These are phyloP conservation scores for Drosophila sechellia DNA, from an alignment of 1,140 invertebrate genomes.

Conservation along the genomic window DNA sequence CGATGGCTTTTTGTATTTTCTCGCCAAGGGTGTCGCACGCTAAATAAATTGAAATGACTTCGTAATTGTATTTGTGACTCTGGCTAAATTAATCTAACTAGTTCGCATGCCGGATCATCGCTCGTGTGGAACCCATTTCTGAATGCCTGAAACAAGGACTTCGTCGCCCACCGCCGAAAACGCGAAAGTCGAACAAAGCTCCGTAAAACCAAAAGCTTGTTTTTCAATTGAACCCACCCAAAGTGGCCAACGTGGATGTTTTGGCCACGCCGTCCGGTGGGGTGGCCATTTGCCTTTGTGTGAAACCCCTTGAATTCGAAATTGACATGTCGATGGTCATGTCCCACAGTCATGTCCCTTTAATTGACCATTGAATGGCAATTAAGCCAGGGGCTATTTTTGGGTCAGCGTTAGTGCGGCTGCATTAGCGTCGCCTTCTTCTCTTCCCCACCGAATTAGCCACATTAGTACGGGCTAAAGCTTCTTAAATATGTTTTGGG, in stretches of 20 bases:
- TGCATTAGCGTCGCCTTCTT: constrained; percentile 1
- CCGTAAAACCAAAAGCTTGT: constrained; percentile 79
- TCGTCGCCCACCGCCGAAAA: too few relatives aligned
- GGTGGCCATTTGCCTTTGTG: constrained; percentile 51
- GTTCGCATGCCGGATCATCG: constrained; percentile 68
- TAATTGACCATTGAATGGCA: constrained; percentile 63
- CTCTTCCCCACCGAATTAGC: constrained; percentile 9
- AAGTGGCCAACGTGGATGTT: constrained; percentile 12
- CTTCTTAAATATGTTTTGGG: constrained; percentile 1
- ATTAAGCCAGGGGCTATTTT: constrained; percentile 55
- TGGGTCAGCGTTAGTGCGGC: constrained; percentile 3
- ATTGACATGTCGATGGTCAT: constrained; percentile 64
- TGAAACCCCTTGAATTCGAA: constrained; percentile 28
- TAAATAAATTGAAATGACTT: constrained; percentile 82
- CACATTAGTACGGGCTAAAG: constrained; percentile 3
- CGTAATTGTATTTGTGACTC: constrained; percentile 80
- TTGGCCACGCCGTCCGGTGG: constrained; percentile 17
- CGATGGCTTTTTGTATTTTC: constrained; percentile 10
- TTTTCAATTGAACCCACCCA: constrained; percentile 61
- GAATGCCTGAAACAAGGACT: too few relatives aligned
- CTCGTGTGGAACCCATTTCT: constrained; percentile 69
- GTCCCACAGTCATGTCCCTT: constrained; percentile 34
- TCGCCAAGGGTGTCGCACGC: constrained; percentile 50
- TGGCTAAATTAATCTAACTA: constrained; percentile 80
- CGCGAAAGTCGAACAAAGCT: constrained; percentile 60